Percentiles rank a stretch among this genome's conserved stretches.
Evolutionary conservation across 2,888 invertebrate species (phyloP).

Genomic region (Isoperla grammatica): DNA sequence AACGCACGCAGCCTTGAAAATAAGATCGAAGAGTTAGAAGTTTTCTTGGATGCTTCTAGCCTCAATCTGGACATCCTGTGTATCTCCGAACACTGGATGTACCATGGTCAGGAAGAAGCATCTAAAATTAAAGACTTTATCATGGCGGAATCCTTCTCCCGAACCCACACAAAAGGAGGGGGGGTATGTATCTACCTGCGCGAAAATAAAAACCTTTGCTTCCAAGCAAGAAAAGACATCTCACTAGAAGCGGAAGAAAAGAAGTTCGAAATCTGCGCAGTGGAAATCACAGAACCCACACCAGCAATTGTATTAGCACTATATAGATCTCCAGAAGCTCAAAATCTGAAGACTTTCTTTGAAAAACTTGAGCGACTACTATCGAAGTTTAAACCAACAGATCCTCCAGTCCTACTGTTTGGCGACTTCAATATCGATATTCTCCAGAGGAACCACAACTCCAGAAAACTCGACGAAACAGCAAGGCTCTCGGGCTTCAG

Average conservation of each 20-base stretch:
- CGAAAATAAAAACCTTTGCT: background rate
- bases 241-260: background rate
- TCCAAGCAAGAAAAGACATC: background rate
- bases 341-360: background rate
- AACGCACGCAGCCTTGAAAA: conserved; percentile 5
- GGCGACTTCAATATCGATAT: conserved; percentile 1
- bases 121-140: background rate
- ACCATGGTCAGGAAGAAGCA: background rate
- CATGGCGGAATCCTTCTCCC: background rate
- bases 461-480: no score
- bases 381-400: background rate
- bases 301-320: background rate
- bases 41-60: background rate
- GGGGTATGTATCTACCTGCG: background rate
- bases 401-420: background rate
- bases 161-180: background rate
- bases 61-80: background rate
- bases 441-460: no score
- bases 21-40: conserved; percentile 7
- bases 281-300: background rate
- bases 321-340: background rate
- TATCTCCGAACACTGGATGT: conserved; percentile 1
- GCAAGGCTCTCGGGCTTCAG: background rate
- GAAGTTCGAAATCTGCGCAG: background rate
- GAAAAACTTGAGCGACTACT: background rate